Evolutionary conservation across 1,140 invertebrate genomes (phyloP).

Genomic region (Anthonomus grandis): DNA sequence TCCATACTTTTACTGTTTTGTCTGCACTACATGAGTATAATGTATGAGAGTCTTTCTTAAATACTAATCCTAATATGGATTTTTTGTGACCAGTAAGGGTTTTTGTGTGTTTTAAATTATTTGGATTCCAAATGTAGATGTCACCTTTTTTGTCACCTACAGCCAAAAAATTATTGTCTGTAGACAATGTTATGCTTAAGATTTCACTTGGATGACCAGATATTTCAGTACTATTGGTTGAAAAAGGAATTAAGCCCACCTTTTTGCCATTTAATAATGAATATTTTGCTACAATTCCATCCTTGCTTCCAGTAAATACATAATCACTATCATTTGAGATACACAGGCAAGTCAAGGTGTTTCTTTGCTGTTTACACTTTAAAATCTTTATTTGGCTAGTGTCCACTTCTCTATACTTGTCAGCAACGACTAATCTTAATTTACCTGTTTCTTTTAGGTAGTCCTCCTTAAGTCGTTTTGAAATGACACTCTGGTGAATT

Average conservation of each 20-base stretch:
- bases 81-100: constrained; percentile 79
- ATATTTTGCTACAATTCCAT: constrained; percentile 86
- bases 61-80: constrained; percentile 73
- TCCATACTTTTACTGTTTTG: constrained; percentile 88
- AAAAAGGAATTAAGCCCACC: constrained; percentile 53
- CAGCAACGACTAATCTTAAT: constrained; percentile 70
- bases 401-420: constrained; percentile 56
- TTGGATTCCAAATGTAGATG: constrained; percentile 83
- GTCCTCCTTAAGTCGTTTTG: constrained; percentile 74
- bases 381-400: constrained; percentile 53
- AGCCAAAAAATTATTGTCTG: constrained; percentile 81
- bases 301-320: constrained; percentile 84
- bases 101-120: constrained; percentile 72
- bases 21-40: constrained; percentile 85
- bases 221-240: constrained; percentile 51
- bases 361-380: constrained; percentile 70
- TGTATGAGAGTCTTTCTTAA: constrained; percentile 83
- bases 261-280: constrained; percentile 55
- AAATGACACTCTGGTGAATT: constrained; percentile 64
- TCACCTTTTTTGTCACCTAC: constrained; percentile 72
- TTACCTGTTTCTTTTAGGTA: constrained; percentile 81
- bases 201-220: constrained; percentile 60
- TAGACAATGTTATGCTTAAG: constrained; percentile 72
- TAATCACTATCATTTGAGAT: constrained; percentile 70
- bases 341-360: constrained; percentile 78